A percentile compares a stretch with the other conserved stretches of the same genome.
phyloP scores from a whole-genome alignment of 1,140 invertebrate species.

The Cherax quadricarinatus region DNA sequence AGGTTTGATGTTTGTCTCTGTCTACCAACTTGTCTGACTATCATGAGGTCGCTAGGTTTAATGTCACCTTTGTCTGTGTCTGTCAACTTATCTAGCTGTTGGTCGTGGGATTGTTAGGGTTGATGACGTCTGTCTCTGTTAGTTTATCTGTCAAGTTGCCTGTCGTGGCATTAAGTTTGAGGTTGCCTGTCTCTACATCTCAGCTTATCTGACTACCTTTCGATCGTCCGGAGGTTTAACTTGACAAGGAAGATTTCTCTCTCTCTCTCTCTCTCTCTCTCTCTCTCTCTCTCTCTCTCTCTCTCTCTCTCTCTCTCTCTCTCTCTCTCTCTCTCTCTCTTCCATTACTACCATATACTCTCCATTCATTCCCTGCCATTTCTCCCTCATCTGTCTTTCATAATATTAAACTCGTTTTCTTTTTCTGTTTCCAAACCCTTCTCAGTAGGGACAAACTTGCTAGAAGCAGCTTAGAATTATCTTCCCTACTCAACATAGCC shows the following conservation, averaged over 20 bases:
- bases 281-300: slow-evolving; percentile 3
- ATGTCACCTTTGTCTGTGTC: no score
- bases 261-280: not conserved
- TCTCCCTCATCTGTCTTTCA: not conserved
- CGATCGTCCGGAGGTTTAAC: not conserved
- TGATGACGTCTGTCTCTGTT: not conserved
- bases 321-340: not conserved
- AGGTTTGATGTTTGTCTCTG: not conserved
- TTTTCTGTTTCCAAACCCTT: no score
- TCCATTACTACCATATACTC: not conserved
- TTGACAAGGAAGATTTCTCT: not conserved
- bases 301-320: not conserved
- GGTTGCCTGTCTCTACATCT: not conserved
- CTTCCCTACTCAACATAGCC: no score
- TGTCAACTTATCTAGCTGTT: no score
- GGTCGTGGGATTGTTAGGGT: no score
- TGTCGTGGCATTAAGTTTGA: not conserved
- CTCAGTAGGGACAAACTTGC: no score
- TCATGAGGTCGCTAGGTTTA: no score
- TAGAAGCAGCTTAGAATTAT: no score
- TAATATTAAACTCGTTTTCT: no score
- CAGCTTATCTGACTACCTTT: not conserved
- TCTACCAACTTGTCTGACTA: no score
- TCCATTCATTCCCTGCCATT: not conserved
- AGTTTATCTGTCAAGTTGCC: not conserved